Evolutionary conservation across 2,797 vertebrate genomes (phyloP).

Genomic region (Danionella dracula): DNA sequence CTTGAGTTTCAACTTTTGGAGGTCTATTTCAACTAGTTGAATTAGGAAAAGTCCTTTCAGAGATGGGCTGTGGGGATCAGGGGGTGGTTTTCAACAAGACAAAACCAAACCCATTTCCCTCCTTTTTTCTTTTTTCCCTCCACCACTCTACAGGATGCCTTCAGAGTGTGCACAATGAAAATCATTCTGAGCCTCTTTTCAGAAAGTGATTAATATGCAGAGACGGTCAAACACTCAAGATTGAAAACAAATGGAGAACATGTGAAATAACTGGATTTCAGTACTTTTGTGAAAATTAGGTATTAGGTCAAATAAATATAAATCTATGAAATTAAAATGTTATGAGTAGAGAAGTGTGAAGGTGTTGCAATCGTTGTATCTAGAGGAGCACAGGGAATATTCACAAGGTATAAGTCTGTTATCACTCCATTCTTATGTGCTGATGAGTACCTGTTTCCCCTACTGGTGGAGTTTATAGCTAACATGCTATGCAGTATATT

Average conservation of each 20-base stretch:
- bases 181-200: slow-evolving; percentile 80
- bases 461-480: too few species aligned
- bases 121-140: slow-evolving; percentile 52
- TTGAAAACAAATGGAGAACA: slow-evolving; percentile 47
- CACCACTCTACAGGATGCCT: slow-evolving; percentile 71
- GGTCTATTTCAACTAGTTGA: slow-evolving; percentile 61
- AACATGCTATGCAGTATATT: too few species aligned
- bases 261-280: slow-evolving; percentile 20
- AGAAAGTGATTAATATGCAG: slow-evolving; percentile 90
- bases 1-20: slow-evolving; percentile 61
- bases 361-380: slow-evolving; percentile 1
- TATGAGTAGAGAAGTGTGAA: slow-evolving; percentile 15
- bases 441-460: too few species aligned
- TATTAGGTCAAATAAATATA: too few species aligned
- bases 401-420: too few species aligned
- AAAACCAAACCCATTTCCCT: slow-evolving; percentile 60
- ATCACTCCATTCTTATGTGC: too few species aligned
- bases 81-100: slow-evolving; percentile 70
- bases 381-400: not conserved
- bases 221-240: slow-evolving; percentile 66
- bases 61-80: slow-evolving; percentile 22
- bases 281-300: slow-evolving; percentile 24
- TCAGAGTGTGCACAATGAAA: slow-evolving; percentile 80
- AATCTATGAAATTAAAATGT: too few species aligned
- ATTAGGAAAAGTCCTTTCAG: slow-evolving; percentile 62